Conservation (phyloP, 37 sponge, comb jelly and placozoan genomes). For the Spongia lamella region DNA sequence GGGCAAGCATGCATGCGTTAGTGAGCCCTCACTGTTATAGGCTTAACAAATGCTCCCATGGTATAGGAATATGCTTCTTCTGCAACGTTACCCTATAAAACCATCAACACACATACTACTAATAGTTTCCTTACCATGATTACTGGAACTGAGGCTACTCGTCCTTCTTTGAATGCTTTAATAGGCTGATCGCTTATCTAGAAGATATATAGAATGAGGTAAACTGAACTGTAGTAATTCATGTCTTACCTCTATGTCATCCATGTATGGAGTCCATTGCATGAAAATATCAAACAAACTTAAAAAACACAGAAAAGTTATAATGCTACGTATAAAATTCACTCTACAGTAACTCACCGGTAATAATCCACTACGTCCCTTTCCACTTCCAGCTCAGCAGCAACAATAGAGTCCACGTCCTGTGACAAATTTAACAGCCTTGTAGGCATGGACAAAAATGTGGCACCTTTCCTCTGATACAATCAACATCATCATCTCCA, state of each 20-base stretch:
- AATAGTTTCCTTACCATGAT: constrained; percentile 52
- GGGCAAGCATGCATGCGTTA: too few species aligned
- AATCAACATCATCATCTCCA: constrained; percentile 45
- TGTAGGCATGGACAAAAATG: neutral
- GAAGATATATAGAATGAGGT: neutral
- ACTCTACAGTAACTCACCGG: constrained; percentile 19
- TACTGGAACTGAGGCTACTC: constrained; percentile 53
- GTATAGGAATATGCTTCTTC: too few species aligned
- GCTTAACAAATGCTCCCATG: too few species aligned
- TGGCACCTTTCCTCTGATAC: constrained; percentile 60
- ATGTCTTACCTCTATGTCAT: constrained; percentile 52
- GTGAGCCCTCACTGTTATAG: too few species aligned
- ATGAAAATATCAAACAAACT: constrained; percentile 70
- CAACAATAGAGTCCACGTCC: constrained; percentile 19
- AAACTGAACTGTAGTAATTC: neutral
- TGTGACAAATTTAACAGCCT: neutral
- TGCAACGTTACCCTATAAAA: too few species aligned
- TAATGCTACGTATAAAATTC: neutral
- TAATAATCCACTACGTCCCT: constrained; percentile 50
- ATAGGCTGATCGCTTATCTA: constrained; percentile 53
- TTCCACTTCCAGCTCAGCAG: constrained; percentile 38
- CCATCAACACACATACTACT: too few species aligned
- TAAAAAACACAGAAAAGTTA: neutral
- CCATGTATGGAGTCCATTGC: constrained; percentile 72
- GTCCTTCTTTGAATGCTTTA: constrained; percentile 34